Evolutionary conservation across 2,113 vertebrate genomes (phyloP).

Genomic region (Dasyornis broadbenti): DNA sequence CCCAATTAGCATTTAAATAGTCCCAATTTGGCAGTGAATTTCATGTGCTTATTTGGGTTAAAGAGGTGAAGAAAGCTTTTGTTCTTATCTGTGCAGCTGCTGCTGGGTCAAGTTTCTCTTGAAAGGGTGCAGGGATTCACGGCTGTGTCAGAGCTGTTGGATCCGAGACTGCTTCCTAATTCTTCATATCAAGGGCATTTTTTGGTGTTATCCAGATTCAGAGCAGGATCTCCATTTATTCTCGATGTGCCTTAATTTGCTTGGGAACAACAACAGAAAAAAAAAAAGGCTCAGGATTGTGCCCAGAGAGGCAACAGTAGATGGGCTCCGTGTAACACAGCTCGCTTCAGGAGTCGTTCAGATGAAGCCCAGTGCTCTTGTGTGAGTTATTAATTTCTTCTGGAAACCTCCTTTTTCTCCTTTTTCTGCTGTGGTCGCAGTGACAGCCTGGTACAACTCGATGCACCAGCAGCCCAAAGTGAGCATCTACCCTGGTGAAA

Average conservation of each 20-base stretch:
- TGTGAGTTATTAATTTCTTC: neutral
- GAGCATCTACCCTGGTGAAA: neutral
- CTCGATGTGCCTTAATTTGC: neutral
- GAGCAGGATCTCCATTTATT: neutral
- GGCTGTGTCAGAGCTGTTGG: neutral
- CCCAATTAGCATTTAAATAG: slow-evolving; percentile 19
- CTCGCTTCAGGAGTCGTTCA: neutral
- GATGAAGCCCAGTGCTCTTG: neutral
- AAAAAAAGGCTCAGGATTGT: neutral
- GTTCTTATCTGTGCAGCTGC: neutral
- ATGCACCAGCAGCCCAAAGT: neutral
- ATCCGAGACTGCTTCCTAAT: neutral
- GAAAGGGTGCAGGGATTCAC: neutral
- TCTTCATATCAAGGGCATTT: neutral
- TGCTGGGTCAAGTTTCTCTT: neutral
- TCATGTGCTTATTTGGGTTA: neutral
- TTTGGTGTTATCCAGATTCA: neutral
- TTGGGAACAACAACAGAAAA: too few relatives aligned
- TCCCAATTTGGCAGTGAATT: neutral
- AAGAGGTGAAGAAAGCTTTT: neutral
- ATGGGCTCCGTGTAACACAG: rapidly evolving
- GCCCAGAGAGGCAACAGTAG: neutral
- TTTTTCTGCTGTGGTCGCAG: neutral
- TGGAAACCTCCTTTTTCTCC: neutral
- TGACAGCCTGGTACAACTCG: neutral